Base-by-base conservation (phyloP, 2,113 vertebrate genomes). In the Miniopterus natalensis region DNA sequence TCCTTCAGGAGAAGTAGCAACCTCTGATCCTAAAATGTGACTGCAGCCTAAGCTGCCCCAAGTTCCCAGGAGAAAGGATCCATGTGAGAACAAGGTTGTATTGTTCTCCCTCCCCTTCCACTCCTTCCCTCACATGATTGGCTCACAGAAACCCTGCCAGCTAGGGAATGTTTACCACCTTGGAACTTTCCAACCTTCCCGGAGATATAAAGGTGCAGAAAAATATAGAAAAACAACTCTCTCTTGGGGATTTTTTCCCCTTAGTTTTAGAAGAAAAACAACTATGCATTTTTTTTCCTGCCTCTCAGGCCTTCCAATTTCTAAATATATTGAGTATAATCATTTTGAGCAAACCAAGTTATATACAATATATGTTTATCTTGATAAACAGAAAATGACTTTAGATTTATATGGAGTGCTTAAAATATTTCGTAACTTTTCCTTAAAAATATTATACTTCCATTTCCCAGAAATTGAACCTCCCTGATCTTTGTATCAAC, bases 221-320 rank as follows among this genome's bases (percentile, higher is more conserved):
- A 91, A 66, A 80, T n/a, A 77, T 1, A 78, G 57, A 77, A 89
- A 92, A 83, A 78, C 8, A 74, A 61, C 53, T 8, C 68, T 59
- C 70, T 65, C 42, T 47, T 68, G 42, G 42, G 15, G 17, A 15
- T 45, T 83, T 70, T 29, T 74, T 47, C 23, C 42, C 17, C 42
- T 92, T 93, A 51, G 18, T 73, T 90, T 65, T 61, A 89, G 29
- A 90, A 90, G 80, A 92, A 89, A 93, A 89, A 93, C 25, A 77
- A 85, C 53, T 90, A 93, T 15, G 36, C 21, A 17, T 12, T 6
- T 79, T 2, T 77, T 71, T 71, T 31, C 2, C 55, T 47, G 8
- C 11, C 36, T 71, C 49, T 77, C 55, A 87, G 51, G 68, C n/a
- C 77, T 65, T 81, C 73, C n/a, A 23, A 17, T 61, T 47, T 91